phyloP scores from a whole-genome alignment of 2,888 invertebrate genomes.

The Rugalucina vietnamica region DNA sequence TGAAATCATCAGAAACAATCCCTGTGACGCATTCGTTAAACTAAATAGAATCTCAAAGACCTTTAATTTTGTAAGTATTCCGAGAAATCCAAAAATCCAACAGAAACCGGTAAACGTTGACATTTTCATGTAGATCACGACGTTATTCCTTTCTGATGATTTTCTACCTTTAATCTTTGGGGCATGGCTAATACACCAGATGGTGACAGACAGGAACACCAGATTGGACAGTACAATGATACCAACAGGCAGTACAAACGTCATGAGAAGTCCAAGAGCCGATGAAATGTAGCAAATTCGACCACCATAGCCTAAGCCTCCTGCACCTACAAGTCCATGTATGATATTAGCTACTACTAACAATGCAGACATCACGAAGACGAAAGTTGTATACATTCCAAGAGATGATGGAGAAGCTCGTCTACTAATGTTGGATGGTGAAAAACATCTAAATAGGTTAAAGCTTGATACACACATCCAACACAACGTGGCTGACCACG shows the following conservation, averaged over 20 bases:
- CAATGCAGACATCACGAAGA: not conserved
- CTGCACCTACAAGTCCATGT: too few species aligned
- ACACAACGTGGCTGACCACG: not conserved
- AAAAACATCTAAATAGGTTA: not conserved
- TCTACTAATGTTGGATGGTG: not conserved
- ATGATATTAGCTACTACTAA: not conserved
- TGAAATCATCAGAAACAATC: not conserved
- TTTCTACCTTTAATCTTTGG: not conserved
- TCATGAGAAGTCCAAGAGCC: not conserved
- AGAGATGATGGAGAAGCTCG: not conserved
- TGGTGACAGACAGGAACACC: not conserved
- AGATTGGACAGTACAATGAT: not conserved
- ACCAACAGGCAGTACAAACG: not conserved
- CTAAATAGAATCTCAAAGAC: not conserved
- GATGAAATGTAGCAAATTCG: not conserved
- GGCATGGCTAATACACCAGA: not conserved
- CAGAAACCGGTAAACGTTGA: not conserved
- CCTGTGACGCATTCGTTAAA: not conserved
- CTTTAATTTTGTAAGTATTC: not conserved
- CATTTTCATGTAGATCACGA: not conserved
- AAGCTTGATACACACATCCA: not conserved
- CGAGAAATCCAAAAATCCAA: not conserved
- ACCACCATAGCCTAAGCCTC: not conserved
- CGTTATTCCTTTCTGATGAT: not conserved
- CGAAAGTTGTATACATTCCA: not conserved